Conservation (phyloP, 2,888 invertebrate species). For the Athrips mouffetella region DNA sequence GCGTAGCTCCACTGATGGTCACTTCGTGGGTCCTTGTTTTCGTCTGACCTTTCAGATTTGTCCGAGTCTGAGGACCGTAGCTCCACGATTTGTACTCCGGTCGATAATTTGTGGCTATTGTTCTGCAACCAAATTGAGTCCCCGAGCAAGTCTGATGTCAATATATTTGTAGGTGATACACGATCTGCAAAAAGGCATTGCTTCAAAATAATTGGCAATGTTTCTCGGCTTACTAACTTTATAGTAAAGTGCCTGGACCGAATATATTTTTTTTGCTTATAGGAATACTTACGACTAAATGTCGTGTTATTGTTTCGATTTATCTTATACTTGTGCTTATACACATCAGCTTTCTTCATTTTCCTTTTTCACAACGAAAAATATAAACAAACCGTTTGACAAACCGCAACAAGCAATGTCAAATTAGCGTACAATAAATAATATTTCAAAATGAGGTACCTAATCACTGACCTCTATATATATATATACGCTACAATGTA, state of each 20-base stretch:
- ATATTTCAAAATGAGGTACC: too few relatives aligned
- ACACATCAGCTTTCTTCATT: conserved; percentile 33
- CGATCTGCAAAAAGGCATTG: conserved; percentile 43
- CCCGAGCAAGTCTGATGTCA: conserved; percentile 34
- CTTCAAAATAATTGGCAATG: too few relatives aligned
- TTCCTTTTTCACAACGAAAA: conserved; percentile 2
- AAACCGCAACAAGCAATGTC: neutral
- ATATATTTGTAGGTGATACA: conserved; percentile 26
- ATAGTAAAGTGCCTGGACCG: too few relatives aligned
- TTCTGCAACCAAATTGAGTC: conserved; percentile 42
- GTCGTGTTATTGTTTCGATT: conserved; percentile 31
- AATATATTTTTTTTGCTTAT: neutral
- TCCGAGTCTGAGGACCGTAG: conserved; percentile 41
- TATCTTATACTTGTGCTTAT: conserved; percentile 32
- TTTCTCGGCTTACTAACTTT: too few relatives aligned
- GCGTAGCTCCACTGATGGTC: neutral
- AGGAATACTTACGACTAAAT: conserved; percentile 30
- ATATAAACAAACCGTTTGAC: neutral
- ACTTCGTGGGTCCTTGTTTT: conserved; percentile 16
- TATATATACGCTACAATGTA: too few relatives aligned
- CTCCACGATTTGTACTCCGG: conserved; percentile 53
- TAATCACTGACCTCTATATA: too few relatives aligned
- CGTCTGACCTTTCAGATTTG: conserved; percentile 30
- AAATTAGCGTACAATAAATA: neutral
- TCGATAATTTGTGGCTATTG: conserved; percentile 26